Percentiles rank a stretch among this genome's conserved stretches.
phyloP scores from a whole-genome alignment of 2,888 invertebrate species.

The Aleiodes alternator region DNA sequence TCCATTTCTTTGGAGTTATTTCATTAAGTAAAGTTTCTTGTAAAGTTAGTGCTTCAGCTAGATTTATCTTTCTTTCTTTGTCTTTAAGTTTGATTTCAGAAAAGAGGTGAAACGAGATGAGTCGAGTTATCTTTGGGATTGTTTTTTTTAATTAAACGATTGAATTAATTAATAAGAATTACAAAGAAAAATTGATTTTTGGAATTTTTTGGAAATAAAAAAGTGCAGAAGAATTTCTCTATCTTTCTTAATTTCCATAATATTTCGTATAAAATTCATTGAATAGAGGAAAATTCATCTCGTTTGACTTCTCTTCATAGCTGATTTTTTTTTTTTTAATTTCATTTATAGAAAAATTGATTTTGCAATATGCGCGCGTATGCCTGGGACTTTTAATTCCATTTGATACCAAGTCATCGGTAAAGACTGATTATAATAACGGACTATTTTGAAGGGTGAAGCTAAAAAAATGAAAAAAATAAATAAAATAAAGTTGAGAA shows the following conservation, averaged over 20 bases:
- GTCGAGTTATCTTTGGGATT: too few relatives aligned
- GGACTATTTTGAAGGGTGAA: slow-evolving; percentile 36
- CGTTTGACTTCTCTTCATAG: slow-evolving; percentile 40
- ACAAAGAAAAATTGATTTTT: too few relatives aligned
- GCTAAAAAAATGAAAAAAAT: slow-evolving; percentile 28
- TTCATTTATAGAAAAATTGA: slow-evolving; percentile 47
- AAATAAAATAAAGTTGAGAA: background rate
- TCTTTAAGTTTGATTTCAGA: slow-evolving; percentile 51
- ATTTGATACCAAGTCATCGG: slow-evolving; percentile 63
- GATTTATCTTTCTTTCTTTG: slow-evolving; percentile 50
- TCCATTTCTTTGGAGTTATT: background rate
- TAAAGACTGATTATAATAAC: slow-evolving; percentile 67
- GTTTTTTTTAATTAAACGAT: too few relatives aligned
- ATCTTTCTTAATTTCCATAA: too few relatives aligned
- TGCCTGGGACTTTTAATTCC: slow-evolving; percentile 69
- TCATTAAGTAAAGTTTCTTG: too few relatives aligned
- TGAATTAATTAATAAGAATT: too few relatives aligned
- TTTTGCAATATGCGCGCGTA: slow-evolving; percentile 64
- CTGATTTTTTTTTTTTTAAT: slow-evolving; percentile 35
- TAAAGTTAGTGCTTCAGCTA: too few relatives aligned
- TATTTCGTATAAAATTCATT: too few relatives aligned
- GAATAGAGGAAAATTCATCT: too few relatives aligned
- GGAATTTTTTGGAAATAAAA: too few relatives aligned
- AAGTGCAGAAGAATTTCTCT: too few relatives aligned
- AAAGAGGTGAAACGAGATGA: too few relatives aligned